Evolutionary conservation across 2,888 invertebrate genomes (phyloP), one percentile per base, ranked within the genome.

Genomic region (Acronicta psi): DNA sequence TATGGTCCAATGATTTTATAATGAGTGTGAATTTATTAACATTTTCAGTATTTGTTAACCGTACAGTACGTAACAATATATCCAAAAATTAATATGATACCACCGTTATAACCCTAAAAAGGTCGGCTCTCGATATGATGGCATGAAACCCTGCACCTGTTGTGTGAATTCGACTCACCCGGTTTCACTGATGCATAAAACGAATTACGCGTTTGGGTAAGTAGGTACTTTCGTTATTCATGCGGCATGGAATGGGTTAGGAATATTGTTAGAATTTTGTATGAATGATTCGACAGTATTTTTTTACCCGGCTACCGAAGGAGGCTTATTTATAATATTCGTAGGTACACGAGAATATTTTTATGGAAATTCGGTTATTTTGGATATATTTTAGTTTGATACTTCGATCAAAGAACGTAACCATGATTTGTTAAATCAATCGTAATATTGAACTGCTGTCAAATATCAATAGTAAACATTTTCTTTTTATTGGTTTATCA

Each of bases 121-220:
- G 69, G 69, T 51, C 57, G 36, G 37, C 38, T 11, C 42, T 53
- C 31, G 44, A 54, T 23, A 16, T 31, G 29, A 36, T 31, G 51
- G 55, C 58, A 73, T 52, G 52, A 46, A 53, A 72, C 29, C 50
- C 16, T 47, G 50, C 68, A 72, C 50, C 59, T 54, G 53, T 59
- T 47, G 43, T 67, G 34, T 34, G 31, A 53, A 53, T 49, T 34
- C 47, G 46, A 49, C 40, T 44, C 55, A 34, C 34, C 34, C 13
- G 31, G 34, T 6, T 31, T 34, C 34, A 63, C 29, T 41, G 64
- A 46, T 45, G 55, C 56, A 55, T 49, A 64, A 23, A 50, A 63
- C 9, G 31, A 25, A 41, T 54, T 63, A 47, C 46, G 69, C 52
- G 62, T 46, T 37, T 34, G 18, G 31, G 40, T 31, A 31, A 13